phyloP scores from a whole-genome alignment of 2,888 invertebrate species.

The Temnothorax unifasciatus region DNA sequence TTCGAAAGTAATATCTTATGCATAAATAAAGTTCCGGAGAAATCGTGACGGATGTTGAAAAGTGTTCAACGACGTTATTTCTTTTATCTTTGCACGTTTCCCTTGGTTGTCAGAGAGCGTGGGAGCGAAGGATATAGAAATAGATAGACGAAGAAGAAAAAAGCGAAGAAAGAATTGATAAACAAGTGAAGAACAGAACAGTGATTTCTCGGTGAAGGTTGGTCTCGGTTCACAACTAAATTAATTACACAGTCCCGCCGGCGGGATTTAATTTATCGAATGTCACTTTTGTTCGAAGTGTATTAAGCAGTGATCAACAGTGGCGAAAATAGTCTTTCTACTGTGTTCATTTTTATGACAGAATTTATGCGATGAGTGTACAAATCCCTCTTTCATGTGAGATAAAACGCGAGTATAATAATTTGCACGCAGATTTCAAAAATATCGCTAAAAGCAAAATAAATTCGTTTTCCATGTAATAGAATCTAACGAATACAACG shows the following conservation, averaged over 20 bases:
- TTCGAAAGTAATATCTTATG: background rate
- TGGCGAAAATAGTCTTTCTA: background rate
- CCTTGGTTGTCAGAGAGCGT: background rate
- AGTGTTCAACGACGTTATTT: conserved; percentile 30
- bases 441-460: background rate
- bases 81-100: background rate
- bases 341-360: conserved; percentile 2
- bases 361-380: background rate
- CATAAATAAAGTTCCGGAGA: background rate
- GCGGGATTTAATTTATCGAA: conserved; percentile 53
- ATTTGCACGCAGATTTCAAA: background rate
- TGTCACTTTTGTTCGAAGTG: conserved; percentile 28
- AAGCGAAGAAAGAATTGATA: conserved; percentile 1
- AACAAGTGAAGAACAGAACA: conserved; percentile 34
- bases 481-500: background rate
- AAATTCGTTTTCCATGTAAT: background rate
- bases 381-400: background rate
- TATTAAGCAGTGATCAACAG: conserved; percentile 25
- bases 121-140: conserved; percentile 24
- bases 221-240: conserved; percentile 57
- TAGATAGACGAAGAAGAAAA: background rate
- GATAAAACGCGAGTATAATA: background rate
- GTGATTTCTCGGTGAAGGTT: conserved; percentile 43
- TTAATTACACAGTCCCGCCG: conserved; percentile 55
- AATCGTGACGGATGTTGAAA: conserved; percentile 30